phyloP scores from a whole-genome alignment of 1,140 invertebrate genomes.

The Calosoma granatense region DNA sequence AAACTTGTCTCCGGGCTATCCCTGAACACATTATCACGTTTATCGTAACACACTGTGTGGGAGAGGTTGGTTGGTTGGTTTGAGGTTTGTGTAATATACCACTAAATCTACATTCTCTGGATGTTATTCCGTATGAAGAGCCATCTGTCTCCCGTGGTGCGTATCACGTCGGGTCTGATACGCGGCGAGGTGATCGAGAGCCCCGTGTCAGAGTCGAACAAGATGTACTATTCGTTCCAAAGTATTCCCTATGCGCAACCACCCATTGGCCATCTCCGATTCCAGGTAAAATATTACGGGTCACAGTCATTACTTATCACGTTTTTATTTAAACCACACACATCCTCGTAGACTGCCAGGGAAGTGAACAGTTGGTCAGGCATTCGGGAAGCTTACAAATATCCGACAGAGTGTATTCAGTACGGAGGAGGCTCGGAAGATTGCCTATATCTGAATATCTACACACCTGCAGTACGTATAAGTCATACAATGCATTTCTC shows the following conservation, averaged over 20 bases:
- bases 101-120: no score
- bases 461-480: constrained; percentile 28
- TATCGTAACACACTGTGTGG: no score
- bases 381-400: constrained; percentile 25
- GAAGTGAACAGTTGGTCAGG: constrained; percentile 23
- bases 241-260: constrained; percentile 41
- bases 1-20: no score
- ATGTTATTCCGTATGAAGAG: background rate
- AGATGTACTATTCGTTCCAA: constrained; percentile 39
- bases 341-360: constrained; percentile 22
- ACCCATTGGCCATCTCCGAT: constrained; percentile 39
- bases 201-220: constrained; percentile 10
- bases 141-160: background rate
- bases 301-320: no score
- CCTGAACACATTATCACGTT: no score
- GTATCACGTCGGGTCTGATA: background rate
- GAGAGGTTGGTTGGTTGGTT: no score
- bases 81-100: no score
- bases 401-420: constrained; percentile 32
- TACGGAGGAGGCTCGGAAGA: constrained; percentile 32
- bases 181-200: background rate
- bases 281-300: no score
- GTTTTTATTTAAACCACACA: no score
- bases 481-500: background rate
- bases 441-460: constrained; percentile 35